Evolutionary conservation across 2,888 invertebrate species (phyloP), one percentile per base, ranked within the genome.

Genomic region (Meiosimyza decipiens): DNA sequence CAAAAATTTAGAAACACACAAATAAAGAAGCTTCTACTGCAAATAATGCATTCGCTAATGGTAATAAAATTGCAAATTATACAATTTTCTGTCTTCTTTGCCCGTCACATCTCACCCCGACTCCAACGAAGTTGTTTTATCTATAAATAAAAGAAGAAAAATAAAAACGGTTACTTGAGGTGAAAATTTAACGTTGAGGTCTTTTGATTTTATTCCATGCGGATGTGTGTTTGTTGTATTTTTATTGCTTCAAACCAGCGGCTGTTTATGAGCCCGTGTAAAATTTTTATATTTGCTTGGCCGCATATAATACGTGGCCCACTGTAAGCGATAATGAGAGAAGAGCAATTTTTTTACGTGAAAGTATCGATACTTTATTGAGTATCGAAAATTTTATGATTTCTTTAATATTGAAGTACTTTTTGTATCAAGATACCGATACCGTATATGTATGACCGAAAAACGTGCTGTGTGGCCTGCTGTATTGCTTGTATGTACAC

Each of bases 11-110:
- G 55, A 64, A 22, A 54, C 13, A 28, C 55, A 13, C 59, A 66
- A 74, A 71, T 70, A 72, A 70, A 59, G 71, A 49, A 68, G 65
- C 71, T 71, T 64, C 73, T 73, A 62, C 67, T 47, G 67, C 55
- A 71, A 70, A 64, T 63, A 74, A 55, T 64, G 51, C 28, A 5
- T n/a, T n/a, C n/a, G n/a, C 22, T 16, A n/a, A 13, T 15, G 51
- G 62, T n/a, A 22, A 52, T 74, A 71, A 71, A 68, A 67, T 28
- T 64, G 49, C 52, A 68, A 57, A 71, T 59, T 18, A 66, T 12
- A 33, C 54, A 55, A n/a, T 12, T 18, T 28, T 28, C 28, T 28
- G 28, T n/a, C 16, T n/a, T 16, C 4, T n/a, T 16, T 16, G 9
- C 22, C 22, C 13, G 22, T 28, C 12, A 9, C 13, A 12, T 0